Conservation (phyloP, 2,888 invertebrate genomes). For the Philereme vetulata region DNA sequence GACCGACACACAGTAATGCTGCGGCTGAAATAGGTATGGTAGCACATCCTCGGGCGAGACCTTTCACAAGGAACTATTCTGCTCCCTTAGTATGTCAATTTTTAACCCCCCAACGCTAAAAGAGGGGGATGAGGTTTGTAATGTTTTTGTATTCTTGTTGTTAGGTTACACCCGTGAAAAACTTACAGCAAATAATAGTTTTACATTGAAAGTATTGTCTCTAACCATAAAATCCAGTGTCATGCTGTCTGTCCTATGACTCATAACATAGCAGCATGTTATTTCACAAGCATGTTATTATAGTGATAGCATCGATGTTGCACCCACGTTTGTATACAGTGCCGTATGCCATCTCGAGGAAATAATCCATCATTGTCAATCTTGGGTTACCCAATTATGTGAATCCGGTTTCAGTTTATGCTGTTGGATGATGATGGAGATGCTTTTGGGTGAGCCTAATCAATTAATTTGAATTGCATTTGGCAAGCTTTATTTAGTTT, state of each 20-base stretch:
- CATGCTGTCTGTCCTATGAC: constrained; percentile 42
- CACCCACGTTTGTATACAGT: constrained; percentile 63
- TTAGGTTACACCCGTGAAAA: no score
- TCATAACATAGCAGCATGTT: constrained; percentile 46
- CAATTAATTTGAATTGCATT: neutral
- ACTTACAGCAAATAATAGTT: no score
- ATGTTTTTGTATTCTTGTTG: no score
- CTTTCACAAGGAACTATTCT: no score
- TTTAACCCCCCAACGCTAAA: no score
- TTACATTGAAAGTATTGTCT: neutral
- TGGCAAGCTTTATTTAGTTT: neutral
- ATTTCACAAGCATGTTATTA: constrained; percentile 63
- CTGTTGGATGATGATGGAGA: constrained; percentile 23
- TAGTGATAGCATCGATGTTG: constrained; percentile 53
- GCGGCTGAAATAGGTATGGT: no score
- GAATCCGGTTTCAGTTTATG: constrained; percentile 38
- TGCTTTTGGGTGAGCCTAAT: constrained; percentile 1
- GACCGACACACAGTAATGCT: no score
- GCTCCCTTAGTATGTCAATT: no score
- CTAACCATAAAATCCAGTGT: constrained; percentile 9
- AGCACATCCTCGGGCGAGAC: no score
- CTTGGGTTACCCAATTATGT: constrained; percentile 68
- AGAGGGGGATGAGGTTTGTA: no score
- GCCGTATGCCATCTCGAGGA: constrained; percentile 57
- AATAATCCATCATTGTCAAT: constrained; percentile 77